Evolutionary conservation across 1,140 invertebrate genomes (phyloP).

Genomic region (Drosophila fuyamai): DNA sequence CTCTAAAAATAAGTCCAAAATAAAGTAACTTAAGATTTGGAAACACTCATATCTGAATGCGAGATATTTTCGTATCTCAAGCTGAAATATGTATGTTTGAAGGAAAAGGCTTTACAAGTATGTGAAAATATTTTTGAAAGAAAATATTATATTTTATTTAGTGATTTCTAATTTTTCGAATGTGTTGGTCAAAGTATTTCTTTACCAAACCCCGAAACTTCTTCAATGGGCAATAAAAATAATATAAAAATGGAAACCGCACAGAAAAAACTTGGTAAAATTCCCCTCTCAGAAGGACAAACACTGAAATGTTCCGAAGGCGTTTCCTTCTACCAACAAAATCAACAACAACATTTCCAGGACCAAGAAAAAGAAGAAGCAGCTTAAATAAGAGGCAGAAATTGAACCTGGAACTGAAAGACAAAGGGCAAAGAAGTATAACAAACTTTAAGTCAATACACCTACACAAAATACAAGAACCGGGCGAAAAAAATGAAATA

Average conservation of each 20-base stretch:
- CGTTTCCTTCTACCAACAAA: slow-evolving; percentile 61
- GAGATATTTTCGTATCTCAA: background rate
- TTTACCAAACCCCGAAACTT: slow-evolving; percentile 21
- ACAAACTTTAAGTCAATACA: slow-evolving; percentile 81
- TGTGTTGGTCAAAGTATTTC: slow-evolving; percentile 17
- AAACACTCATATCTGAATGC: background rate
- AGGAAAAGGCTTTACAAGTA: background rate
- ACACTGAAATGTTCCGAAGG: slow-evolving; percentile 67
- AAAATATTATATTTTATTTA: background rate
- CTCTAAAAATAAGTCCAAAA: background rate
- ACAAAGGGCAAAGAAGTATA: slow-evolving; percentile 75
- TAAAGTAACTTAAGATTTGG: background rate
- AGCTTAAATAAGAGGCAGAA: slow-evolving; percentile 16
- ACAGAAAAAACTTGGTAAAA: slow-evolving; percentile 43
- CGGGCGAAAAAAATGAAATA: slow-evolving; percentile 52
- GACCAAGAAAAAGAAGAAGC: slow-evolving; percentile 13
- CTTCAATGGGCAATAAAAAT: slow-evolving; percentile 8
- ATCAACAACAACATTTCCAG: slow-evolving; percentile 39
- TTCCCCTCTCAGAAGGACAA: slow-evolving; percentile 31
- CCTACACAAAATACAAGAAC: slow-evolving; percentile 64
- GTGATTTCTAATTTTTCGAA: too few relatives aligned
- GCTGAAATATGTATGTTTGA: slow-evolving; percentile 7
- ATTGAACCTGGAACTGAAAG: slow-evolving; percentile 44
- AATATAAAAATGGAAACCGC: slow-evolving; percentile 16
- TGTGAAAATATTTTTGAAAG: background rate